Percentiles rank a stretch among this genome's conserved stretches.
phyloP scores from a whole-genome alignment of 2,797 vertebrate species.

The Pseudochirops cupreus region DNA sequence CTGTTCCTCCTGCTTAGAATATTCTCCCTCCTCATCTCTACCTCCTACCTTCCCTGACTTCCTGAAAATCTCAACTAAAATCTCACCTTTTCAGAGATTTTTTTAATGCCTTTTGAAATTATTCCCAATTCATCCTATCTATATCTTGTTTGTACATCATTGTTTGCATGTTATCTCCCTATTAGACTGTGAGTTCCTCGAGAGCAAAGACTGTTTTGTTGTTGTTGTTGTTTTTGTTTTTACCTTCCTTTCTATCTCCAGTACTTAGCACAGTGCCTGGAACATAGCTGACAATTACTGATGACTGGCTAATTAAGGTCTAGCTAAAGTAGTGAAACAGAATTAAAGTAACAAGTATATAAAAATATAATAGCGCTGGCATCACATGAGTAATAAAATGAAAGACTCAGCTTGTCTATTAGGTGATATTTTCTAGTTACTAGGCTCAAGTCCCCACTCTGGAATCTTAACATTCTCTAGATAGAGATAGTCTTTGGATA shows the following conservation, averaged over 20 bases:
- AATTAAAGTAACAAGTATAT: neutral
- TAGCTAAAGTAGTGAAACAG: neutral
- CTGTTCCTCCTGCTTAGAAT: neutral
- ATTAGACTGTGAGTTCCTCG: neutral
- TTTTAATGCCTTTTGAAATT: neutral
- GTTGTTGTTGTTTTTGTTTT: neutral
- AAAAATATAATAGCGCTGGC: neutral
- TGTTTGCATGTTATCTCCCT: neutral
- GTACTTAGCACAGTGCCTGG: neutral
- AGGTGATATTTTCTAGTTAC: neutral
- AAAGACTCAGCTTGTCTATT: neutral
- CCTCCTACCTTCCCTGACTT: neutral
- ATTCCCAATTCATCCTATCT: neutral
- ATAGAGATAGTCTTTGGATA: neutral
- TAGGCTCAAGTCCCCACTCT: neutral
- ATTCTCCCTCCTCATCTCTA: neutral
- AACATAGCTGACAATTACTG: neutral
- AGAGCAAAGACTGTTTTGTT: neutral
- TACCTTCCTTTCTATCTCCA: neutral
- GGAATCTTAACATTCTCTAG: neutral
- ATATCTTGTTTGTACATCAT: neutral
- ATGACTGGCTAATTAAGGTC: neutral
- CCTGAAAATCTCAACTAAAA: neutral
- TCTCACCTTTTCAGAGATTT: neutral
- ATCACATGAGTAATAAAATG: neutral